Evolutionary conservation across 2,888 invertebrate genomes (phyloP), one percentile per base, ranked within the genome.

Genomic region (Ypsolopha scabrella): DNA sequence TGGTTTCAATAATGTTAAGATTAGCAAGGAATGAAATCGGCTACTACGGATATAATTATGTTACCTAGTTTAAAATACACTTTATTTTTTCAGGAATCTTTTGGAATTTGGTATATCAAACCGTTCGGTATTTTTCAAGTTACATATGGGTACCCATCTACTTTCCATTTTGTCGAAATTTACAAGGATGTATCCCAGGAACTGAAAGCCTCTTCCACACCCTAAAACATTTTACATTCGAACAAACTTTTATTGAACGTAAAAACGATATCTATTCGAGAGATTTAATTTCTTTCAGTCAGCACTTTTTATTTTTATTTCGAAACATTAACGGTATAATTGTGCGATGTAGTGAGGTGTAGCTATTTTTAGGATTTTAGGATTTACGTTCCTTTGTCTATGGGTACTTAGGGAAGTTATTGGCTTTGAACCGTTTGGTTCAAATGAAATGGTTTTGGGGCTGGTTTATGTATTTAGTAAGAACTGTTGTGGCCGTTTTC

Each of bases 271-370:
- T 70, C 68, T 73, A 73, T 75, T 64, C 65, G 65, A 70, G 67
- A 70, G 65, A 74, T 75, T 77, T 76, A 74, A 77, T 75, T 77
- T 69, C 68, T 65, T 70, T 67, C 69, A 68, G 73, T 76, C 78
- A 75, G 77, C 78, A 70, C 72, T 75, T 80, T 76, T 75, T 75
- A 77, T 78, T 79, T n/a, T 79, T 79, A 77, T 71, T 69, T 61
- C 54, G 14, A n/a, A 57, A 57, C 73, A 71, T 79, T 75, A 76
- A 75, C 67, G 62, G 67, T 67, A 68, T 70, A 70, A 76, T 74
- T 75, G 65, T 59, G 57, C 58, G 55, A 24, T 24, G 24, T 24
- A 24, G 24, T 24, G 4, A 24, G 24, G 24, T 24, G 24, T 24
- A 24, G 24, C 2, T 24, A 24, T 24, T 24, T 24, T 24, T 24